phyloP scores from a whole-genome alignment of 2,888 invertebrate species.

The Phalangium opilio region DNA sequence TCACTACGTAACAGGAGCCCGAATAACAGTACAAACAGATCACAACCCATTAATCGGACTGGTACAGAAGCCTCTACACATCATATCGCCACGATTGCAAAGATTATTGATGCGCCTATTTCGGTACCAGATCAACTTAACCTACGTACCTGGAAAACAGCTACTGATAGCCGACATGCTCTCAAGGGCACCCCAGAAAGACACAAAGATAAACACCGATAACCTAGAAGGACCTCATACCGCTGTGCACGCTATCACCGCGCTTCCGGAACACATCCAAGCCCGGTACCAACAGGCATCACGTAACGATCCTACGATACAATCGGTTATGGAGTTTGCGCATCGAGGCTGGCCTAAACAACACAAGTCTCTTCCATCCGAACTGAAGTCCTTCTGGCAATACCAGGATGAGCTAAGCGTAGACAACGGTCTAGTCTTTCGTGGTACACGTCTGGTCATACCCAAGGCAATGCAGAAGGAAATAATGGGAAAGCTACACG shows the following conservation, averaged over 20 bases:
- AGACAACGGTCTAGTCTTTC: slow-evolving; percentile 4
- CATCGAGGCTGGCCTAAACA: background rate
- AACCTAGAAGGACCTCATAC: background rate
- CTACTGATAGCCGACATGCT: no score
- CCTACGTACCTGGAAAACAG: slow-evolving; percentile 14
- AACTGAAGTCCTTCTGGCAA: no score
- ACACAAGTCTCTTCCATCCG: no score
- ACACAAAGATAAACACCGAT: background rate
- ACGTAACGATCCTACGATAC: background rate
- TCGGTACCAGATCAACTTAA: slow-evolving; percentile 2
- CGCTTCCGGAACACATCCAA: background rate
- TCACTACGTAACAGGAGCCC: no score
- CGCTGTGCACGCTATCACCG: background rate
- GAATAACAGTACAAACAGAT: no score
- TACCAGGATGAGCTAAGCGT: no score
- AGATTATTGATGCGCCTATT: slow-evolving; percentile 25
- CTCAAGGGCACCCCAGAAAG: slow-evolving; percentile 8
- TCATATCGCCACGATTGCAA: no score
- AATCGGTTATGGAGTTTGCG: no score
- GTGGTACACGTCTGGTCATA: slow-evolving; percentile 3
- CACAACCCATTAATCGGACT: no score
- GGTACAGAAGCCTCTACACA: no score
- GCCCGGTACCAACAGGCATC: background rate
- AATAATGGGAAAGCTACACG: slow-evolving; percentile 1
- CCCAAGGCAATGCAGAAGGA: slow-evolving; percentile 2